Percentiles rank a stretch among this genome's conserved stretches.
Evolutionary conservation across 1,140 invertebrate genomes (phyloP).

Genomic region (Diprion similis): DNA sequence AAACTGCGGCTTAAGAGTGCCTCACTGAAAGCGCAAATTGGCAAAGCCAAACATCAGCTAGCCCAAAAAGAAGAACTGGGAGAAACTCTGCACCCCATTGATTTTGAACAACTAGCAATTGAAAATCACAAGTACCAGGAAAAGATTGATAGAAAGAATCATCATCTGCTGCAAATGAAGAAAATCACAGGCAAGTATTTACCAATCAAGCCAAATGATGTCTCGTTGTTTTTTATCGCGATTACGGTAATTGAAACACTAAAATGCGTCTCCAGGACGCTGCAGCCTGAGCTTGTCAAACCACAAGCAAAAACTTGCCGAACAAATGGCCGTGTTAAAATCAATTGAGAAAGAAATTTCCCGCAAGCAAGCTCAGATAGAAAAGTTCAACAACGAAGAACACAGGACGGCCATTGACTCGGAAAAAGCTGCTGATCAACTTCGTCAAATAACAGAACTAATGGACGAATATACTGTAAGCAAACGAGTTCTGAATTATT

Average conservation of each 20-base stretch:
- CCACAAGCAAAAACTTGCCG: slow-evolving; percentile 58
- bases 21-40: slow-evolving; percentile 60
- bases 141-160: slow-evolving; percentile 58
- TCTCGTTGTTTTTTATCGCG: slow-evolving; percentile 10
- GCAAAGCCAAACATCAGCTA: slow-evolving; percentile 59
- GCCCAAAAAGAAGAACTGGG: slow-evolving; percentile 58
- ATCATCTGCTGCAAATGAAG: slow-evolving; percentile 58
- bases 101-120: slow-evolving; percentile 66
- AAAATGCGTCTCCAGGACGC: slow-evolving; percentile 29
- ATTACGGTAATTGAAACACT: background rate
- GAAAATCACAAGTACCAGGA: slow-evolving; percentile 59
- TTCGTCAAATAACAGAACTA: slow-evolving; percentile 49
- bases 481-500: slow-evolving; percentile 9
- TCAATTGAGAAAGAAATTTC: slow-evolving; percentile 45
- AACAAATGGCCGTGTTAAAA: slow-evolving; percentile 52
- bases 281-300: slow-evolving; percentile 54
- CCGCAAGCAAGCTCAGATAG: slow-evolving; percentile 32
- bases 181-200: slow-evolving; percentile 53
- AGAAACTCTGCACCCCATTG: slow-evolving; percentile 58
- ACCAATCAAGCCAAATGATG: background rate
- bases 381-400: slow-evolving; percentile 27
- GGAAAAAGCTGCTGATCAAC: slow-evolving; percentile 41
- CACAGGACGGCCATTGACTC: slow-evolving; percentile 43
- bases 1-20: slow-evolving; percentile 60
- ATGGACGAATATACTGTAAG: slow-evolving; percentile 48